Percentiles rank a stretch among this genome's conserved stretches.
phyloP scores from a whole-genome alignment of 2,888 invertebrate genomes.

The Philonicus albiceps region DNA sequence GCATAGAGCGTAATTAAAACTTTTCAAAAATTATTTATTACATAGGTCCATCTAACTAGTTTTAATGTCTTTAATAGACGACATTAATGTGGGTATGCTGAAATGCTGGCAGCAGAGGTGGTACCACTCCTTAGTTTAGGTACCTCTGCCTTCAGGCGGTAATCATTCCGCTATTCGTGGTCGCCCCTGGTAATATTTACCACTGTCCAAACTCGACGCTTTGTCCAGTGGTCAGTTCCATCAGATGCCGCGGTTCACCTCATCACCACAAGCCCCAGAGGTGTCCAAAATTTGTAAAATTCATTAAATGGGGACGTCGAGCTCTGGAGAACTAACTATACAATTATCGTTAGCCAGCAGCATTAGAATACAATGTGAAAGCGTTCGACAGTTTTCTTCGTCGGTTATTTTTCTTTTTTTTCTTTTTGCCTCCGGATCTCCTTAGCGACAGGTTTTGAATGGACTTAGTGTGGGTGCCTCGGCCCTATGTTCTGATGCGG shows the following conservation, averaged over 20 bases:
- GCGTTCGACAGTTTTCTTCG: background rate
- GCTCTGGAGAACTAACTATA: background rate
- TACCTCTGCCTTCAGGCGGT: background rate
- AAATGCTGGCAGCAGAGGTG: background rate
- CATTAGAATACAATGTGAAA: conserved; percentile 37
- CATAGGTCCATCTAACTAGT: background rate
- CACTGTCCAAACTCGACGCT: background rate
- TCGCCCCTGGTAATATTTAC: background rate
- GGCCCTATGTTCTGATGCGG: background rate
- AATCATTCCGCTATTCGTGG: background rate
- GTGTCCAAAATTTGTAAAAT: conserved; percentile 8
- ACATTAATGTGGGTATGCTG: background rate
- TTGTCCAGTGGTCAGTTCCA: background rate
- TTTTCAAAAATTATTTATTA: too few species aligned
- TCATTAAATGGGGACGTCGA: background rate
- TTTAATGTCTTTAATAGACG: background rate
- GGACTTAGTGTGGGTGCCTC: conserved; percentile 14
- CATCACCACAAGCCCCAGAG: background rate
- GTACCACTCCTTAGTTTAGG: background rate
- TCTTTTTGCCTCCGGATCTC: background rate
- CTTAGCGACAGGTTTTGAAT: conserved; percentile 30
- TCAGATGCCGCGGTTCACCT: background rate
- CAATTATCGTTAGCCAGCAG: conserved; percentile 8
- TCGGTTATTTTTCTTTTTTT: background rate
- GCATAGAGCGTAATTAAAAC: too few species aligned